Evolutionary conservation across 1,140 invertebrate genomes (phyloP).

Genomic region (Sinonovacula constricta): DNA sequence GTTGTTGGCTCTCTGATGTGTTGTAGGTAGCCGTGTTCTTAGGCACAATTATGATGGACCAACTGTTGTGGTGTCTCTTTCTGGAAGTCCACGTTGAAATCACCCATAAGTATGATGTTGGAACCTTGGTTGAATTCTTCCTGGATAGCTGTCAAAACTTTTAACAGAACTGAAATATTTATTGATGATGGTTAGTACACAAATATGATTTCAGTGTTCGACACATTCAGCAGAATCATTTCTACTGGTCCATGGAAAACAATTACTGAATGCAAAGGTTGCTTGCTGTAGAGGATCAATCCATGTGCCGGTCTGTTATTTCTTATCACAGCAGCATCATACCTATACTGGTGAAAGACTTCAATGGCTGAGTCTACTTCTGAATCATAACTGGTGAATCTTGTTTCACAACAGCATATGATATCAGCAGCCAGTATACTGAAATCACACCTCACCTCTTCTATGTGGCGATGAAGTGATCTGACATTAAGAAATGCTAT

Average conservation of each 20-base stretch:
- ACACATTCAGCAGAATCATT: neutral
- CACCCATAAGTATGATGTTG: neutral
- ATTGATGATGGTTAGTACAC: neutral
- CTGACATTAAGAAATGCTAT: conserved; percentile 33
- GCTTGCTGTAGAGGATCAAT: conserved; percentile 11
- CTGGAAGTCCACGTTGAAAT: neutral
- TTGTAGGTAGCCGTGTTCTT: neutral
- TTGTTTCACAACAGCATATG: neutral
- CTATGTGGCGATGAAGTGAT: conserved; percentile 26
- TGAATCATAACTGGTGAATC: conserved; percentile 1
- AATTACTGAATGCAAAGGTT: neutral
- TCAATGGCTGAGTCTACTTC: conserved; percentile 2
- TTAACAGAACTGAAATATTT: neutral
- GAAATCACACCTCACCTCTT: conserved; percentile 23
- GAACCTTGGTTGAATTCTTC: neutral
- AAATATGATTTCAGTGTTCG: neutral
- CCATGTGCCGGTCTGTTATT: conserved; percentile 9
- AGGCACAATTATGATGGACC: neutral
- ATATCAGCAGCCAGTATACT: conserved; percentile 12
- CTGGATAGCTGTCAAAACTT: neutral
- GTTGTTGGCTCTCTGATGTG: neutral
- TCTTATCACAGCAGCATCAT: neutral
- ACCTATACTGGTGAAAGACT: conserved; percentile 7
- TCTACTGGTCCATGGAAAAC: neutral
- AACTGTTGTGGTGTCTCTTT: neutral